These are phyloP conservation scores for Ammodytes marinus DNA, from an alignment of 2,113 vertebrate genomes.

Conservation along the genomic window DNA sequence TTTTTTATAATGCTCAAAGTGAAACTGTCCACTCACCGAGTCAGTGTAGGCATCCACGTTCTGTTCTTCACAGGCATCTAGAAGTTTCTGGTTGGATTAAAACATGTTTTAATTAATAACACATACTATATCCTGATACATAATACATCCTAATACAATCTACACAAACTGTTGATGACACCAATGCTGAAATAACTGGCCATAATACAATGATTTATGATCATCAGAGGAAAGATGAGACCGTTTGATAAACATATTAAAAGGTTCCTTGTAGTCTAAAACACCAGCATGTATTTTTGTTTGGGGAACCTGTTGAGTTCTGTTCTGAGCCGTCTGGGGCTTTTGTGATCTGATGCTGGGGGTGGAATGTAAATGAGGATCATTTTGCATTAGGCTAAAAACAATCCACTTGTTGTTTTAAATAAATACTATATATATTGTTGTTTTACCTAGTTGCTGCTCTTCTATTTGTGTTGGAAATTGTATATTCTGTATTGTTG, in stretches of 20 bases:
- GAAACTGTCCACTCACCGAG: conserved; percentile 81
- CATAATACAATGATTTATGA: neutral
- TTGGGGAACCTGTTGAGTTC: too few relatives aligned
- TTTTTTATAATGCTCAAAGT: neutral
- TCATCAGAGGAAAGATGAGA: too few relatives aligned
- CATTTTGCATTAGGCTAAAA: neutral
- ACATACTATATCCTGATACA: too few relatives aligned
- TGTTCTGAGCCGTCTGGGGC: neutral
- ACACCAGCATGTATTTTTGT: neutral
- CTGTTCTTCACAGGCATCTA: conserved; percentile 93
- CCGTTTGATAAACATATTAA: neutral
- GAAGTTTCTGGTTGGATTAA: conserved; percentile 87
- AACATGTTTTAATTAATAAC: neutral
- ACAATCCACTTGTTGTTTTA: neutral
- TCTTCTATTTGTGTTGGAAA: too few relatives aligned
- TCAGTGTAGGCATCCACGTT: conserved; percentile 93
- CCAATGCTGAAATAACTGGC: neutral
- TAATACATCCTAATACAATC: too few relatives aligned
- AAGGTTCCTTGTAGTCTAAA: neutral
- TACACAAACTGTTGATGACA: too few relatives aligned
- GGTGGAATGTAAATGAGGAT: neutral
- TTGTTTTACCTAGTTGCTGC: too few relatives aligned
- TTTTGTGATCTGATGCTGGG: neutral
- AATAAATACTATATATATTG: too few relatives aligned
- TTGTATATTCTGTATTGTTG: too few relatives aligned